These are phyloP conservation scores for Criorhina ranunculi DNA, from an alignment of 2,888 invertebrate species.

Conservation along the genomic window DNA sequence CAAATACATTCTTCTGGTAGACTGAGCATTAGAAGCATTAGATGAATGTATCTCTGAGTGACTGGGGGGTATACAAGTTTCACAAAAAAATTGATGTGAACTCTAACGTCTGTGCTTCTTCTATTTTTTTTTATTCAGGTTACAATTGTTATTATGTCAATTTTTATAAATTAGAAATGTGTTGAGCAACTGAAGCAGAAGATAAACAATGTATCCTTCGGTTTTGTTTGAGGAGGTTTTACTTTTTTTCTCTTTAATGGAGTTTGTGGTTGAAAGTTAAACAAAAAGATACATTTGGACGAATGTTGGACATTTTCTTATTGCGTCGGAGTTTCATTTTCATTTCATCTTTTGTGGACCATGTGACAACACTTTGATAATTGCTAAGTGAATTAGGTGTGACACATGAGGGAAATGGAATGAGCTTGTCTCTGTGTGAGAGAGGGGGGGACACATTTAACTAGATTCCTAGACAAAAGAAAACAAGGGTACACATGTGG, in stretches of 20 bases:
- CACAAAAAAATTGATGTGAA: neutral
- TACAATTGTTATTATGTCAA: slow-evolving; percentile 12
- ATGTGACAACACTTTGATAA: neutral
- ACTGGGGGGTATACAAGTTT: neutral
- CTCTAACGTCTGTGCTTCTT: neutral
- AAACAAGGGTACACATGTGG: too few relatives aligned
- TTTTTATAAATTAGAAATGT: slow-evolving; percentile 7
- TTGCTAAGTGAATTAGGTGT: neutral
- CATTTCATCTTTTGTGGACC: neutral
- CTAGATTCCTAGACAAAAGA: too few relatives aligned
- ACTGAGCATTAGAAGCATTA: neutral
- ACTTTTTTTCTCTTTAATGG: too few relatives aligned
- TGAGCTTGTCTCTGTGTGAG: too few relatives aligned
- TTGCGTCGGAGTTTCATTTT: neutral
- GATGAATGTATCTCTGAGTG: slow-evolving; percentile 8
- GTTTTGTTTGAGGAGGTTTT: neutral
- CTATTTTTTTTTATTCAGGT: neutral
- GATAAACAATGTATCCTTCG: neutral
- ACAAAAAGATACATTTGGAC: neutral
- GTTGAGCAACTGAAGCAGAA: neutral
- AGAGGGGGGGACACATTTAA: too few relatives aligned
- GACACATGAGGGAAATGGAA: neutral
- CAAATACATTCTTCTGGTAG: slow-evolving; percentile 6
- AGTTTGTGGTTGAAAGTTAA: slow-evolving; percentile 2
- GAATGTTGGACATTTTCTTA: neutral